Evolutionary conservation across 2,888 invertebrate genomes (phyloP), one percentile per base, ranked within the genome.

Genomic region (Cephonodes hylas): DNA sequence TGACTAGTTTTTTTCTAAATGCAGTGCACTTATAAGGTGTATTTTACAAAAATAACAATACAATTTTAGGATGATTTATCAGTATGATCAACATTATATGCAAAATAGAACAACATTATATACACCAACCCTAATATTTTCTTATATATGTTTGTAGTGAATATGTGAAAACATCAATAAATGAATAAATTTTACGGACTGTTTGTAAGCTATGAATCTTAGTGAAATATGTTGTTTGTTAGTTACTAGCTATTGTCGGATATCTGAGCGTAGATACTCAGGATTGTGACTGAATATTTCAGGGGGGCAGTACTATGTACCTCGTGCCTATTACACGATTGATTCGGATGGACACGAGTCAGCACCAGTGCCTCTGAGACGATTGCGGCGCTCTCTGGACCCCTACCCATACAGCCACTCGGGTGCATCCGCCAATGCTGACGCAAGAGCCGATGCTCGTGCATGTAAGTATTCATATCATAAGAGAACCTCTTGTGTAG

Each of bases 261-360:
- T 45, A 45, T 45, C 22, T 8, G 22, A 45, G 20, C 10, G 22
- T 25, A n/a, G n/a, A 10, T 13, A 27, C 31, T 59, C 25, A 59
- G 31, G 44, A 44, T 31, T 27, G 8, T 18, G 18, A 38, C 38
- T 20, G 42, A 8, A 44, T 31, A 59, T 90, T 90, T 65, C 87
- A 94, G 94, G 79, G 72, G 89, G 93, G 23, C 93, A 93, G 70
- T 93, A 91, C 80, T 94, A 93, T 81, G 89, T 94, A 61, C 94
- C 94, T 10, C 93, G 93, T 64, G 92, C 94, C 4, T 94, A 93
- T 80, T 94, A 94, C 83, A 85, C 92, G 27, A 93, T 94, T 64
- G 94, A 94, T 75, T 80, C 89, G 15, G 86, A 90, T 60, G 94
- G 94, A 0, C 93, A 93, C 71, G 88, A 88, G 76, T 93, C 94